Evolutionary conservation across 1,140 invertebrate genomes (phyloP).

Genomic region (Drosophila setifemur): DNA sequence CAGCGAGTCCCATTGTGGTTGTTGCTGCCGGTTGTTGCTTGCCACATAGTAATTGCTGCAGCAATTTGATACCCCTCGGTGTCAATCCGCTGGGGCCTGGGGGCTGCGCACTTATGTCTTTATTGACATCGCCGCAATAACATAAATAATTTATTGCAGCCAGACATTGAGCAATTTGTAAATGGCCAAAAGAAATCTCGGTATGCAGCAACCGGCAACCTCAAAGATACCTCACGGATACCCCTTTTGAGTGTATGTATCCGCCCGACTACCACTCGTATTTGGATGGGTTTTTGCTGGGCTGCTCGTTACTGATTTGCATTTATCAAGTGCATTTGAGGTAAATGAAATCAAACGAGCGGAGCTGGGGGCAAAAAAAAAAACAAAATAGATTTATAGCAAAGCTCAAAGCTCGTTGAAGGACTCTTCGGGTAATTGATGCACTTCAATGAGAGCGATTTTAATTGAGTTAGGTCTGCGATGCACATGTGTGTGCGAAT

Average conservation of each 20-base stretch:
- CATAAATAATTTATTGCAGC: conserved; percentile 70
- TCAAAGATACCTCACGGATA: conserved; percentile 8
- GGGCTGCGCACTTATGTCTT: conserved; percentile 74
- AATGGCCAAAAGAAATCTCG: conserved; percentile 50
- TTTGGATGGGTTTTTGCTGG: neutral
- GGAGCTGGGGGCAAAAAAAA: neutral
- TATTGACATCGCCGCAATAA: conserved; percentile 69
- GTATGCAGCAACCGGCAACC: conserved; percentile 3
- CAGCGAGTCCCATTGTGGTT: conserved; percentile 11
- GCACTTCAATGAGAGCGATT: conserved; percentile 27
- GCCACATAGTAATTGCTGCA: conserved; percentile 35
- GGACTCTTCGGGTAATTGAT: conserved; percentile 34
- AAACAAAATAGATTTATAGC: conserved; percentile 1
- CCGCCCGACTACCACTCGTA: neutral
- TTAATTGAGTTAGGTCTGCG: conserved; percentile 29
- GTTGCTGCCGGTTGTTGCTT: conserved; percentile 3
- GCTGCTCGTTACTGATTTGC: conserved; percentile 36
- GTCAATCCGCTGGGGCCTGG: conserved; percentile 60
- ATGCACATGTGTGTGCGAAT: neutral
- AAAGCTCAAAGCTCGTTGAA: conserved; percentile 28
- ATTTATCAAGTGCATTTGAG: conserved; percentile 56
- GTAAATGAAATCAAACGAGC: conserved; percentile 39
- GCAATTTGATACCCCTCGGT: conserved; percentile 5
- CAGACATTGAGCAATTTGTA: conserved; percentile 69
- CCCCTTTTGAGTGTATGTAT: neutral